Evolutionary conservation across 2,113 vertebrate genomes (phyloP).

Genomic region (Triplophysa siluroides): DNA sequence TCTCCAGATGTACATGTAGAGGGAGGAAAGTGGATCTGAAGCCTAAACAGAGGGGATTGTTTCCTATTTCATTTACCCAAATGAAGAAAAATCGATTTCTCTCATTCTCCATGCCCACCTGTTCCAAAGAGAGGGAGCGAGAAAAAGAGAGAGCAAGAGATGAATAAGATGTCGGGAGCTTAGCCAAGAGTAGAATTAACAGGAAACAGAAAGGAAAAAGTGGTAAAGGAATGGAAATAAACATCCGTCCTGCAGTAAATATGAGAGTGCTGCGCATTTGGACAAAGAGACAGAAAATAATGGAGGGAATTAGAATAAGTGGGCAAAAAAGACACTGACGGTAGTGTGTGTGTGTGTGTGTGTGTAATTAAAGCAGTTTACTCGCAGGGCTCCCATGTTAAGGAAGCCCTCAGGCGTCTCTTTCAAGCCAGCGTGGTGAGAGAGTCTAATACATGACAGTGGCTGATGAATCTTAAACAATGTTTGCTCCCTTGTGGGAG

Average conservation of each 20-base stretch:
- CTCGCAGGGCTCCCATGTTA: constrained; percentile 63
- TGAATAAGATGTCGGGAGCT: constrained; percentile 31
- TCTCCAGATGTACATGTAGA: constrained; percentile 29
- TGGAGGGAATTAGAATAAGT: constrained; percentile 52
- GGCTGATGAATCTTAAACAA: constrained; percentile 67
- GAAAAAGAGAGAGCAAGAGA: constrained; percentile 36
- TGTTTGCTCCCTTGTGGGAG: constrained; percentile 64
- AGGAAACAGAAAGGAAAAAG: constrained; percentile 19
- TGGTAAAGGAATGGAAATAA: not conserved
- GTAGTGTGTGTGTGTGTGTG: constrained; percentile 7
- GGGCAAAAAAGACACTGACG: constrained; percentile 14
- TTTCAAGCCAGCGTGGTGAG: constrained; percentile 58
- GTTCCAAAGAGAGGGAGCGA: constrained; percentile 32
- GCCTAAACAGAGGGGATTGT: constrained; percentile 29
- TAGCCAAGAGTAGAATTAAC: constrained; percentile 33
- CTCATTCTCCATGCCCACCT: constrained; percentile 28
- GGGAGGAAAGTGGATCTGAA: constrained; percentile 10
- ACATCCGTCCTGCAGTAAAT: not conserved
- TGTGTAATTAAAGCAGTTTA: constrained; percentile 71
- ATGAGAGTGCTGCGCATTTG: not conserved
- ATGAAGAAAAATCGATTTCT: constrained; percentile 33
- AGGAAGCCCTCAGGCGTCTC: constrained; percentile 63
- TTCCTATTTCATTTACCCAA: constrained; percentile 35
- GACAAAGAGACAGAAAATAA: constrained; percentile 49
- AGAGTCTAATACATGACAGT: constrained; percentile 67